Evolutionary conservation across 1,140 invertebrate genomes (phyloP).

Genomic region (Drosophila funebris): DNA sequence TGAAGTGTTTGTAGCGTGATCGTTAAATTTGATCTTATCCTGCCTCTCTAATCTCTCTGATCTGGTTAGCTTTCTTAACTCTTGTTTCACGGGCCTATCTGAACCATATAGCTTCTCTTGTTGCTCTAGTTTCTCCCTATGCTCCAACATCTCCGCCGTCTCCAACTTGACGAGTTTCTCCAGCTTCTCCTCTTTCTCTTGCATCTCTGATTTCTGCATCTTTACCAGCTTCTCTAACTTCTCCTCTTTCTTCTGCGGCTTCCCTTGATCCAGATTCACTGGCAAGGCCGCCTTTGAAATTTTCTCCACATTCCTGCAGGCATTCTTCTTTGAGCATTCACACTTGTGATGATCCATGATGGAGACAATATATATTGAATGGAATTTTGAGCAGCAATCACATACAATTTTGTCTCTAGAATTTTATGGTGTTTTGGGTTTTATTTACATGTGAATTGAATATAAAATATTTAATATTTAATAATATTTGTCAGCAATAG

Average conservation of each 20-base stretch:
- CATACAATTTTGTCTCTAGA: background rate
- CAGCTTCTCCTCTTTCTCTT: background rate
- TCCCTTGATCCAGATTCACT: background rate
- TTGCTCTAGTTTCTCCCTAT: too few species aligned
- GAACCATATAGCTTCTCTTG: too few species aligned
- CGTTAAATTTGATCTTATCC: background rate
- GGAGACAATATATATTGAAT: too few species aligned
- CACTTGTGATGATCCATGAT: background rate
- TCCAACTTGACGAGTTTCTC: too few species aligned
- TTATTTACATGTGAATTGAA: background rate
- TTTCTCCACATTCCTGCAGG: too few species aligned
- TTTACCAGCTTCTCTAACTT: background rate
- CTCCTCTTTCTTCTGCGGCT: background rate
- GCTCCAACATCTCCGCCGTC: too few species aligned
- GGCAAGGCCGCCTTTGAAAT: background rate
- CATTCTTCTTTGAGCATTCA: background rate
- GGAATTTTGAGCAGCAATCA: background rate
- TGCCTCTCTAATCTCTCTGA: too few species aligned
- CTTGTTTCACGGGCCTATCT: too few species aligned
- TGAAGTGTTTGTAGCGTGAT: constrained; percentile 9
- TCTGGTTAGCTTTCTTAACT: too few species aligned
- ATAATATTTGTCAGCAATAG: background rate
- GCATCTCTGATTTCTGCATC: background rate
- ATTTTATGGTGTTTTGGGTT: background rate
- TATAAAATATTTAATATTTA: too few species aligned